These are phyloP conservation scores for Colletes collaris DNA, from an alignment of 2,888 invertebrate species.

Conservation along the genomic window DNA sequence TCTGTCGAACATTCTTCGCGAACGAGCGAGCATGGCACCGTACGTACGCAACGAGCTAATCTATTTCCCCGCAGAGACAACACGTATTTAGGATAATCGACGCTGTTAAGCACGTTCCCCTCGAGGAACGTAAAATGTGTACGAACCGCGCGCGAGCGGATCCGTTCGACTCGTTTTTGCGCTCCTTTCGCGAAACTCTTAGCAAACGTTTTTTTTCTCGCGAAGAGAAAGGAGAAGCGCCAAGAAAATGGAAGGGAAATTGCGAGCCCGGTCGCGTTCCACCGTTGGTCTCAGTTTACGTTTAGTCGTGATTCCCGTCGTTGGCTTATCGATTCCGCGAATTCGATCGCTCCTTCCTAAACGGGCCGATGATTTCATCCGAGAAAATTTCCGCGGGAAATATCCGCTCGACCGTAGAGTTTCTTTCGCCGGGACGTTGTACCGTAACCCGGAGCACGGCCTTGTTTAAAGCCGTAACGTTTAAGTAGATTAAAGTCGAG, in stretches of 20 bases:
- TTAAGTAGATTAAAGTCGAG: too few relatives aligned
- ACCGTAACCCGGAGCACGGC: too few relatives aligned
- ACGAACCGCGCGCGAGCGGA: slow-evolving; percentile 1
- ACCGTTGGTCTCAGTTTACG: slow-evolving; percentile 2
- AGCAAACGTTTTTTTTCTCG: neutral
- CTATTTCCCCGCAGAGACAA: slow-evolving; percentile 41
- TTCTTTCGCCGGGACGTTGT: neutral
- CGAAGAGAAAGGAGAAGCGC: neutral
- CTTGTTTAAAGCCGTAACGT: too few relatives aligned
- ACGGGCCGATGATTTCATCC: neutral
- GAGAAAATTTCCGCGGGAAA: slow-evolving; percentile 32
- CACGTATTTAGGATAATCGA: slow-evolving; percentile 41
- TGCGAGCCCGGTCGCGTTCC: neutral
- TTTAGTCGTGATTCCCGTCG: neutral
- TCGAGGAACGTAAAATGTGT: slow-evolving; percentile 23
- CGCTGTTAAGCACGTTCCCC: slow-evolving; percentile 5
- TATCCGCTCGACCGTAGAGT: neutral
- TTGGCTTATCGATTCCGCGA: slow-evolving; percentile 1
- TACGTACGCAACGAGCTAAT: slow-evolving; percentile 9
- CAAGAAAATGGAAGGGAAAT: neutral
- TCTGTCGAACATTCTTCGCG: slow-evolving; percentile 32
- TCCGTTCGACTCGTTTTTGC: slow-evolving; percentile 6
- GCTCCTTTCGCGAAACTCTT: slow-evolving; percentile 3
- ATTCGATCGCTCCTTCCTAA: slow-evolving; percentile 5
- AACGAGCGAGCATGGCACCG: slow-evolving; percentile 24